Conservation (phyloP, 2,888 invertebrate genomes). For the Hydrotaea cyrtoneurina region DNA sequence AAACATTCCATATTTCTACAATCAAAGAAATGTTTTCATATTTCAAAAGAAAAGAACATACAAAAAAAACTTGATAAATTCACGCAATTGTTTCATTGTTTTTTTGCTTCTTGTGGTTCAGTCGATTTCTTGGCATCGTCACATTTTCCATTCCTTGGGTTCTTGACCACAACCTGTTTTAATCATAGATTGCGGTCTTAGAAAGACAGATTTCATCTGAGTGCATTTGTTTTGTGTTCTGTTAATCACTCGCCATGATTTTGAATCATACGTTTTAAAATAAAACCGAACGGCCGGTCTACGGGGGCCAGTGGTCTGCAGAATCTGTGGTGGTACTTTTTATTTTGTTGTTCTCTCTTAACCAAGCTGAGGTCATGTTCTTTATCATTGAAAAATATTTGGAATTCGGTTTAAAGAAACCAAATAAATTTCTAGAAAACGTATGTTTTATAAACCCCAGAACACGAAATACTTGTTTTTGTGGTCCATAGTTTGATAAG, state of each 20-base stretch:
- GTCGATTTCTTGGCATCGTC: neutral
- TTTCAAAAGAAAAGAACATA: too few relatives aligned
- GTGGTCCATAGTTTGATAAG: too few relatives aligned
- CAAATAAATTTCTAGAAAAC: too few relatives aligned
- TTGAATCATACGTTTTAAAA: neutral
- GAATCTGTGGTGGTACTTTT: neutral
- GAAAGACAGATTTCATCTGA: neutral
- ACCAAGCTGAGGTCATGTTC: neutral
- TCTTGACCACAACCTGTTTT: slow-evolving; percentile 39
- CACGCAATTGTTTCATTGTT: neutral
- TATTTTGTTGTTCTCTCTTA: neutral
- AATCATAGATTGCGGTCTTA: slow-evolving; percentile 14
- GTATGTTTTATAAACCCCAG: too few relatives aligned
- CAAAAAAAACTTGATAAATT: neutral
- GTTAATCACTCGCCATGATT: slow-evolving; percentile 38
- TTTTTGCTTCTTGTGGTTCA: neutral
- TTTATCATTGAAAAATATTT: too few relatives aligned
- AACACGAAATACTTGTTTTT: too few relatives aligned
- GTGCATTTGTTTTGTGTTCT: neutral
- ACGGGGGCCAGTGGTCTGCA: neutral
- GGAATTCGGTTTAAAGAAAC: too few relatives aligned
- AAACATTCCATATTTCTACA: too few relatives aligned
- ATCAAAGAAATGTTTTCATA: too few relatives aligned
- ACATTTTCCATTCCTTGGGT: neutral
- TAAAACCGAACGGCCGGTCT: neutral